These are phyloP conservation scores for Nymphalis polychloros DNA, from an alignment of 2,888 invertebrate genomes.

Conservation along the genomic window DNA sequence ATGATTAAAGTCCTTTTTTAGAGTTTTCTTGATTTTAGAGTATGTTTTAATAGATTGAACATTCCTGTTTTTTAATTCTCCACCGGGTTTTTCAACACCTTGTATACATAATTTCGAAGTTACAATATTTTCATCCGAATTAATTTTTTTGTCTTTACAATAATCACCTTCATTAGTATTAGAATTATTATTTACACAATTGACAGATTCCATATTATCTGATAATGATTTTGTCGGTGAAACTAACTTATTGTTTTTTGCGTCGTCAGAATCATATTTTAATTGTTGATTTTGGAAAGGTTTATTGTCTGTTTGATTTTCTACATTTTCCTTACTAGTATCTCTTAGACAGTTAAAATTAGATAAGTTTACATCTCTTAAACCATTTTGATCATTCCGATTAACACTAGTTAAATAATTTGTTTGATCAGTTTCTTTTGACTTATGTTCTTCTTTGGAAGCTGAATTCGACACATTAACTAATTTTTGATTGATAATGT, in stretches of 20 bases:
- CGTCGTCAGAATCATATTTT: background rate
- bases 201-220: background rate
- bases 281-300: background rate
- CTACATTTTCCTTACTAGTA: background rate
- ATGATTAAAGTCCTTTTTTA: slow-evolving; percentile 11
- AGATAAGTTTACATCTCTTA: background rate
- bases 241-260: background rate
- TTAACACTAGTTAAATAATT: background rate
- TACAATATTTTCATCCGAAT: slow-evolving; percentile 33
- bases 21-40: slow-evolving; percentile 42
- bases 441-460: no score
- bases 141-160: slow-evolving; percentile 28
- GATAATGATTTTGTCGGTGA: background rate
- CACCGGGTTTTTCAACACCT: slow-evolving; percentile 71
- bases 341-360: background rate
- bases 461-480: background rate
- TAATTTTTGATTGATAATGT: background rate
- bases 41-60: slow-evolving; percentile 51
- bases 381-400: background rate
- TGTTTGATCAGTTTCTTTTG: background rate
- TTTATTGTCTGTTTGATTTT: background rate
- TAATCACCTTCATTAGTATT: background rate
- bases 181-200: background rate
- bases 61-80: slow-evolving; percentile 37
- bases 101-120: slow-evolving; percentile 61